Percentiles rank a stretch among this genome's conserved stretches.
These are phyloP conservation scores for Phallusia fumigata DNA, from an alignment of 23 tunicate species.

Conservation along the genomic window DNA sequence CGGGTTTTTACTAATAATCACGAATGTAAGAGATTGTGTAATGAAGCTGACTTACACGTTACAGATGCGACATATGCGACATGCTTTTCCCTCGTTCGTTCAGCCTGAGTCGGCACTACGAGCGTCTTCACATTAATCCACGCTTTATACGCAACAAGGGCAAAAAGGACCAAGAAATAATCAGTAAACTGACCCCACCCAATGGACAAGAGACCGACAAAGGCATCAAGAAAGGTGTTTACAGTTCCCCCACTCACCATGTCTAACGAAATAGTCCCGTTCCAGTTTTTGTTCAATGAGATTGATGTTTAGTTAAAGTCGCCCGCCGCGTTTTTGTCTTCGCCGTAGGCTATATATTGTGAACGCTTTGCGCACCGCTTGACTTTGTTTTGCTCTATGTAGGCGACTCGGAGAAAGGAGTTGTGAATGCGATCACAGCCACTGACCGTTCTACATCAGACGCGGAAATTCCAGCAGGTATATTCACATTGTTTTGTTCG, in stretches of 20 bases:
- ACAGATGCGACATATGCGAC: constrained; percentile 77
- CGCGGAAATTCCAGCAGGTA: not conserved
- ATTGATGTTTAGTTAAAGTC: not conserved
- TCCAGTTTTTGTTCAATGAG: not conserved
- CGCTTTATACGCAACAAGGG: constrained; percentile 57
- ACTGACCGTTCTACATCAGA: not conserved
- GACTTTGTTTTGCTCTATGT: not conserved
- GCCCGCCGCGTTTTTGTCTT: not conserved
- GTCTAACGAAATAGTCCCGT: not conserved
- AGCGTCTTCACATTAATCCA: constrained; percentile 76
- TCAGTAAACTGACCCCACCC: not conserved
- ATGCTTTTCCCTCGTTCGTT: constrained; percentile 83
- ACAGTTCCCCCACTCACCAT: not conserved
- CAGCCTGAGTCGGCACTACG: constrained; percentile 80
- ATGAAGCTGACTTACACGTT: not conserved
- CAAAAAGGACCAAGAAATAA: constrained; percentile 42
- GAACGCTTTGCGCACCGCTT: not conserved
- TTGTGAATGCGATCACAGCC: not conserved
- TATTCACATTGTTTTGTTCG: not conserved
- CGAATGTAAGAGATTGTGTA: not conserved
- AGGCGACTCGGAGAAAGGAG: not conserved
- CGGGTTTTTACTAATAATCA: not conserved
- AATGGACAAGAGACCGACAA: constrained; percentile 1
- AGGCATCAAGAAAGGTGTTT: not conserved
- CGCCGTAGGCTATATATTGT: constrained; percentile 14